phyloP scores from a whole-genome alignment of 92 coral and sea anemone species.

The Phymanthus crucifer region DNA sequence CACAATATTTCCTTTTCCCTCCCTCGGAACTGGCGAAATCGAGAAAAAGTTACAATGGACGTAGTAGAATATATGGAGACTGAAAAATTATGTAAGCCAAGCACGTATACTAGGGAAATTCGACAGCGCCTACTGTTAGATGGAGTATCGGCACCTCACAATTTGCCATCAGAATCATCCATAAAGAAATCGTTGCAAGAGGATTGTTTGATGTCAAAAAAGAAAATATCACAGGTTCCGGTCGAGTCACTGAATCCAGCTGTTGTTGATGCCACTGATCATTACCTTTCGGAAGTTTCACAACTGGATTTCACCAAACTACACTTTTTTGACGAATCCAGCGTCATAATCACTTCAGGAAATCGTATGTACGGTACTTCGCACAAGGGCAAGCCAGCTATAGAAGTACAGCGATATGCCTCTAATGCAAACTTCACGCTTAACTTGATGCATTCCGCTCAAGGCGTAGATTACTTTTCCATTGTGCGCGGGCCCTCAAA shows the following conservation, averaged over 20 bases:
- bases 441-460: constrained; percentile 49
- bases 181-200: constrained; percentile 48
- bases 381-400: constrained; percentile 46
- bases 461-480: constrained; percentile 41
- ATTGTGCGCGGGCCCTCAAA: constrained; percentile 39
- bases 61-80: constrained; percentile 55
- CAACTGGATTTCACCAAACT: constrained; percentile 17
- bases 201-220: constrained; percentile 51
- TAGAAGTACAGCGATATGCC: constrained; percentile 60
- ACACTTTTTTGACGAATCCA: constrained; percentile 46
- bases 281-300: constrained; percentile 15
- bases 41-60: constrained; percentile 32
- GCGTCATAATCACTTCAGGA: constrained; percentile 28
- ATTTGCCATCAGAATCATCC: constrained; percentile 38
- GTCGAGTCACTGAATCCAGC: not conserved
- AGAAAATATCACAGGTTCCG: constrained; percentile 23
- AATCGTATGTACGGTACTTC: constrained; percentile 52
- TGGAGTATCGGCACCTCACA: constrained; percentile 37
- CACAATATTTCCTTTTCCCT: constrained; percentile 37
- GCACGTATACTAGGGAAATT: constrained; percentile 40
- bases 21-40: constrained; percentile 19
- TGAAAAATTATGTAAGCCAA: constrained; percentile 55
- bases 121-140: constrained; percentile 38
- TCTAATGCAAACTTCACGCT: constrained; percentile 57
- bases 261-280: constrained; percentile 2